Base-by-base conservation (phyloP, 2,888 invertebrate genomes). In the Drosophila histrio region DNA sequence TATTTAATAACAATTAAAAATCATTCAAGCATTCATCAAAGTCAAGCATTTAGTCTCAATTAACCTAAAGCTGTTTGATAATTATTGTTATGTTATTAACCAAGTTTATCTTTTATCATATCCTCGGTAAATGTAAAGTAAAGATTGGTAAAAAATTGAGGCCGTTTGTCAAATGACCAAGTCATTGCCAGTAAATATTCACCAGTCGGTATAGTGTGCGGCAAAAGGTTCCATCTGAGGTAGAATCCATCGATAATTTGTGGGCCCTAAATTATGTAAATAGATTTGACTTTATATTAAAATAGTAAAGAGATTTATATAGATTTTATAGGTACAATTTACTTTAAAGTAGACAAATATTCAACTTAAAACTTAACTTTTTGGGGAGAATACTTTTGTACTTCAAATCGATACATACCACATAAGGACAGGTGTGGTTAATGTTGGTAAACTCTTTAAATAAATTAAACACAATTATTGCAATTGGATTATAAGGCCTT, bases 371-470 rank as follows among this genome's bases (percentile, higher is more conserved):
- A n/a, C n/a, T n/a, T n/a, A n/a, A n/a, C n/a, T n/a, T n/a, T n/a
- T n/a, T n/a, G n/a, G n/a, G n/a, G n/a, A n/a, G n/a, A n/a, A n/a
- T n/a, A n/a, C n/a, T n/a, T n/a, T n/a, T 8, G 2, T 11, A 7
- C 24, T 36, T 15, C 1, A 26, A 19, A 28, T 30, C 41, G 3
- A 24, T 43, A 70, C 62, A 50, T 43, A 24, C 66, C 22, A 60
- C 0, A 39, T 60, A 66, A 7, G 82, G 68, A 39, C 67, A 78
- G 0, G 67, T 26, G 30, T 78, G 78, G 21, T 79, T 78, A 0
- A 78, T 30, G 36, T 74, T 81, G 1, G 59, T 19, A 11, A 67
- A 65, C 0, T 65, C 56, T 3, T 26, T 44, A 2, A 66, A 53
- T 0, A 61, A n/a, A 0, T 46, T 52, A 2, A 15, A 63, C 0